phyloP scores from a whole-genome alignment of 2,113 vertebrate genomes.

The Dendrocopos noguchii region DNA sequence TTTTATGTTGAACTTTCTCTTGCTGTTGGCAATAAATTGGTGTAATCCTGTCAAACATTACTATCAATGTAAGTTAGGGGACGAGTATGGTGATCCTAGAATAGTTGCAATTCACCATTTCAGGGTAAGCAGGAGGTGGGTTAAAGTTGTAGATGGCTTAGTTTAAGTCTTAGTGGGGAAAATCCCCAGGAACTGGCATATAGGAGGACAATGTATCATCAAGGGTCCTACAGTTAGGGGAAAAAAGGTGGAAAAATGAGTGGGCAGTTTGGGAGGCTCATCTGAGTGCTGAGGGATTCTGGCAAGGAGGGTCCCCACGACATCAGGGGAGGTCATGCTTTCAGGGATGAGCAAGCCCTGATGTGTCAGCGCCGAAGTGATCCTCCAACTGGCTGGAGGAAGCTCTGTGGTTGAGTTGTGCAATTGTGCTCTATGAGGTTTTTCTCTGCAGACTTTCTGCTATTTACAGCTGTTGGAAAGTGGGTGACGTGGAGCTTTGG shows the following conservation, averaged over 20 bases:
- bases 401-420: constrained; percentile 50
- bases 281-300: not conserved
- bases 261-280: not conserved
- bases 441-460: constrained; percentile 34
- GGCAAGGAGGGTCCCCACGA: not conserved
- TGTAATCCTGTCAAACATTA: not conserved
- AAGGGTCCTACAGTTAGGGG: not conserved
- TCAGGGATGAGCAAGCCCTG: constrained; percentile 6
- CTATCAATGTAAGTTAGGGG: not conserved
- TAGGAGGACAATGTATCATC: too few species aligned
- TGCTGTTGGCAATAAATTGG: not conserved
- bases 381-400: not conserved
- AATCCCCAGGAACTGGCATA: not conserved
- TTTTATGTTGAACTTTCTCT: not conserved
- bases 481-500: constrained; percentile 23
- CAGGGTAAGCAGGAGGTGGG: not conserved
- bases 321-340: not conserved
- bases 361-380: accelerated
- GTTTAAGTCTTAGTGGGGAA: not conserved
- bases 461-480: not conserved
- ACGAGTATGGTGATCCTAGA: not conserved
- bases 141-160: not conserved
- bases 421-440: constrained; percentile 26
- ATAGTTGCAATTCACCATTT: not conserved
- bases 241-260: not conserved